Base-by-base conservation (phyloP, 2,888 invertebrate genomes). In the Cephalotes varians region DNA sequence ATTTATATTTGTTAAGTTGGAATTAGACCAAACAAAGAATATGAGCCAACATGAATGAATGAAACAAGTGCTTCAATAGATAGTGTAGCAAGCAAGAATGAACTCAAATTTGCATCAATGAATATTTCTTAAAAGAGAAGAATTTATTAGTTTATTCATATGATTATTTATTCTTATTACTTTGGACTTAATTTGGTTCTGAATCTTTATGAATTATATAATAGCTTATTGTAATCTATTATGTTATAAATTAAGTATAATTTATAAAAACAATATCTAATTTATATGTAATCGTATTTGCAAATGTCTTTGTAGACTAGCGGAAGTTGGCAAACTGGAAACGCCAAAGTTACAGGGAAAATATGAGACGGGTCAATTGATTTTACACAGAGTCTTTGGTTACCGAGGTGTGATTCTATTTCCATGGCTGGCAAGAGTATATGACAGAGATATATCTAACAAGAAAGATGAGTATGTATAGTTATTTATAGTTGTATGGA, bases 361-460 rank as follows among this genome's bases (percentile, higher is more conserved):
- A 95, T 99, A 99, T 95, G 98, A 98, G 92, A 98, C 99, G 4
- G 99, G 99, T 12, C 99, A 99, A 95, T 95, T 99, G 85, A 99
- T 99, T 94, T 95, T 99, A 74, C 99, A 99, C 94, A 97, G 98
- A 92, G 98, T 99, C 25, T 99, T 99, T 95, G 99, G 99, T 21
- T 99, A 99, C 94, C 96, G 99, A 90, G 99, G 99, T 5, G 98
- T 99, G 18, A 97, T 99, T 82, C 95, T 99, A 72, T 99, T 99
- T 94, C 99, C 99, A 1, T 99, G 99, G 99, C 95, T 98, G 85
- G 99, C 99, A 10, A 96, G 98, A 93, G 98, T 99, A 0, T 99
- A 98, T 93, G 99, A 99, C 93, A 96, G 99, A 92, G 99, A 99
- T 95, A 95, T 97, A 74, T 97, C 97, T 1, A 96, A 96, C 91